phyloP scores from a whole-genome alignment of 2,113 vertebrate species.

The Kryptolebias marmoratus region DNA sequence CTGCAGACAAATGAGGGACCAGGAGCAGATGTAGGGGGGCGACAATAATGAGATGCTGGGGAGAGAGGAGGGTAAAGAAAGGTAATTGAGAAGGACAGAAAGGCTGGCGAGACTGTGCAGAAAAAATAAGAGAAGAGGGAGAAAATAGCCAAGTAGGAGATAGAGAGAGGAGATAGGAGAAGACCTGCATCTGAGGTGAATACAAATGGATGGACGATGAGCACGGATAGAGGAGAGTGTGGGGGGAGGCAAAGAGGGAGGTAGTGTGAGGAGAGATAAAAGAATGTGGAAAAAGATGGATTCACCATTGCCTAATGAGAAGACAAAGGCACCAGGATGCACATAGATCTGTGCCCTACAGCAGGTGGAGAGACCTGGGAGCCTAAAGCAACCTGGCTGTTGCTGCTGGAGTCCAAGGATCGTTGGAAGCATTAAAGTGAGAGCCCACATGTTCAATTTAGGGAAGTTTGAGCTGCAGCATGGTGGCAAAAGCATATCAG shows the following conservation, averaged over 20 bases:
- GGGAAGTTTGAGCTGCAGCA: conserved; percentile 33
- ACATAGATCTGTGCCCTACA: conserved; percentile 74
- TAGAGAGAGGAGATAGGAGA: conserved; percentile 68
- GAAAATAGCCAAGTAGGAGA: conserved; percentile 75
- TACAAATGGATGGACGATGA: conserved; percentile 73
- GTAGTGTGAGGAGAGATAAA: conserved; percentile 69
- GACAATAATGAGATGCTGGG: conserved; percentile 67
- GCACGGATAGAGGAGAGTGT: conserved; percentile 37
- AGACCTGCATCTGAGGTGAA: conserved; percentile 72
- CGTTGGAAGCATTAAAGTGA: background rate
- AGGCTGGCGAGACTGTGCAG: conserved; percentile 56
- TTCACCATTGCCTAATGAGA: conserved; percentile 74
- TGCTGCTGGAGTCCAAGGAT: conserved; percentile 12
- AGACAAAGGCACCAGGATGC: conserved; percentile 74
- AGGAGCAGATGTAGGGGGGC: conserved; percentile 62
- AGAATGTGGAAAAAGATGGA: conserved; percentile 74
- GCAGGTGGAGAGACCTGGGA: conserved; percentile 47
- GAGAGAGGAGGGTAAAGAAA: background rate
- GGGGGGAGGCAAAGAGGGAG: conserved; percentile 13
- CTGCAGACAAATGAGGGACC: conserved; percentile 46
- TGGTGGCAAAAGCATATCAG: background rate
- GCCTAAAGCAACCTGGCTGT: conserved; percentile 34
- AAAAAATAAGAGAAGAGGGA: conserved; percentile 57
- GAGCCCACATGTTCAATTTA: background rate
- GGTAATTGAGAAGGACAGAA: conserved; percentile 66